Base-by-base conservation (phyloP, 2,888 invertebrate genomes). In the Cheilosia scutellata region DNA sequence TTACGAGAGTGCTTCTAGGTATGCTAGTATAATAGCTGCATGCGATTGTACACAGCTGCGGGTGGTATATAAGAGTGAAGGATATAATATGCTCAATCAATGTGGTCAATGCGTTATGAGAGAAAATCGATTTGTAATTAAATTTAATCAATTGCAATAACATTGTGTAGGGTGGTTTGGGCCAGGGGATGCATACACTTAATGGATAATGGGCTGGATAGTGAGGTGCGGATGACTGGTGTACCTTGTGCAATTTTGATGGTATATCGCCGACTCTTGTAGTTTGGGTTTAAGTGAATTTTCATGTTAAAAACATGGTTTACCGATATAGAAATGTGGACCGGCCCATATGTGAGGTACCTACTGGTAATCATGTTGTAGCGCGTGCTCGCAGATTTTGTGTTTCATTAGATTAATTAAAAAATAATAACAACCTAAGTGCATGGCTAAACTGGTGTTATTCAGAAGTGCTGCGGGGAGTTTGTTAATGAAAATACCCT, bases 101-200 rank as follows among this genome's bases (percentile, higher is more conserved):
- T 72, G 86, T 82, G 86, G 82, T 86, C 86, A 82, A 51, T 77
- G 68, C 82, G 72, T 86, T 82, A 86, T 86, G 77, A 72, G 82
- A 86, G 82, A 82, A 86, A 86, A 86, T 86, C 86, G 86, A 86
- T 86, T 86, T 86, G 86, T 86, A 86, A 86, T 86, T 86, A 86
- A 86, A 86, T 82, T 86, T 86, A 86, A 86, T 86, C 86, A 86
- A 82, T 86, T 72, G 86, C 86, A 82, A 77, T 80, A 76, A 68
- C 58, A 71, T 65, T 33, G 57, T 72, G 51, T 31, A 20, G 42
- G 31, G 63, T 20, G 27, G 20, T n/a, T 20, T 13, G 49, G 11
- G n/a, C 9, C 3, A n/a, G 11, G 47, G 20, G 25, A 4, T 20
- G 40, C 5, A 57, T 16, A 53, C n/a, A 11, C n/a, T 55, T 37